Base-by-base conservation (phyloP, 92 coral and sea anemone genomes). In the Umimayanthus kanabou region DNA sequence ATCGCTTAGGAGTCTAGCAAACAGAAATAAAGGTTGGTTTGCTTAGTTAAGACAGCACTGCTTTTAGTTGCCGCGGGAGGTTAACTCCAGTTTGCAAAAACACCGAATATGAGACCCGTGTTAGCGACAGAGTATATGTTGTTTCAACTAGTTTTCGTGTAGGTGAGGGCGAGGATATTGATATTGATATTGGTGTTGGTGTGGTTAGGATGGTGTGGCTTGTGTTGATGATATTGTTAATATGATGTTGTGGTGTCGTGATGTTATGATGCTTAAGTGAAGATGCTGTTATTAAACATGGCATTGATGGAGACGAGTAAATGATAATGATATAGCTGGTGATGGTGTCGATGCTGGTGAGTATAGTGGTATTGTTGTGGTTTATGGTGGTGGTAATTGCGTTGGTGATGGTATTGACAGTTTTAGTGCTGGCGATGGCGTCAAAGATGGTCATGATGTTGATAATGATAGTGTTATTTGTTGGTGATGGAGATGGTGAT, bases 1-100 rank as follows among this genome's bases (percentile, higher is more conserved):
- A 91, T 75, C 95, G 94, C 89, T 94, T 93, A 25, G 98, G 94
- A 65, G 98, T 93, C 98, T 95, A 77, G 58, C 79, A 80, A 16
- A 22, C 20, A 84, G 66, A 26, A 76, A 3, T n/a, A 6, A 82
- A 14, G 50, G 43, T 39, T 58, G 40, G 20, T 53, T 53, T 53
- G 11, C 11, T 11, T 53, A 13, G 58, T 53, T 18, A 13, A 11
- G 20, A 53, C 20, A 53, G 11, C 58, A 53, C 2, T 53, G 2
- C 13, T 4, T 13, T 53, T 53, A 13, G 53, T 47, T 1, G 53
- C 53, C 53, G 14, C 53, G 53, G 53, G 53, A 47, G 3, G 20
- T 3, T 53, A 53, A 53, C 14, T 2, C 58, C 16, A 53, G 14
- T 53, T 53, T 13, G 58, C 4, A 15, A 11, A 53, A 45, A 13